Base-by-base conservation (phyloP, 1,140 invertebrate genomes). In the Andricus grossulariae region DNA sequence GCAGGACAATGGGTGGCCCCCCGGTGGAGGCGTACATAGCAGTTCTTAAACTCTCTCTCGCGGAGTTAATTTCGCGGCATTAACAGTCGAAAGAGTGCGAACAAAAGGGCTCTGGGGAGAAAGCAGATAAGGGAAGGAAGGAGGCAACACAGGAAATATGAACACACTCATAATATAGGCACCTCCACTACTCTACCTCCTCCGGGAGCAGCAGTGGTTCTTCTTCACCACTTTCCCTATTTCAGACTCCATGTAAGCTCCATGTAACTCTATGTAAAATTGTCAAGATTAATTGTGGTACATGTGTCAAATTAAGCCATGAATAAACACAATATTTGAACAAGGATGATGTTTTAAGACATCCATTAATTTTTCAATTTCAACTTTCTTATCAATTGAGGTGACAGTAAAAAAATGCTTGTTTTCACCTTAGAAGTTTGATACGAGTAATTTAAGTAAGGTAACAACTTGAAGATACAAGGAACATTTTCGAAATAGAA, bases 1-100 rank as follows among this genome's bases (percentile, higher is more conserved):
- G 71, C 77, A 78, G 83, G 85, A 88, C 88, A 88, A 90, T 86
- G 81, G 51, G 39, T 78, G 79, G 77, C 74, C 81, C 78, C 73
- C 71, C 72, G 76, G 76, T 74, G 70, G 55, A 75, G 74, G 73
- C 74, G 74, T 75, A 82, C 77, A 81, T 57, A 76, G 81, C 81
- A 87, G 83, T 89, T 88, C 88, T 90, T 90, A 89, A 90, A 90
- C 86, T 88, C 86, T 83, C 85, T 90, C 84, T 85, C 82, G 80
- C 76, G 85, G 87, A 91, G 89, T 91, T 91, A 90, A 91, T 91
- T 91, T 91, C 85, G 87, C 86, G 83, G 90, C 87, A 91, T 90
- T 91, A 91, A 90, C 89, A 89, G 90, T 87, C 88, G 88, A 90
- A 91, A 91, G 88, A 91, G 89, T 91, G 89, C 90, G 88, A 91